These are phyloP conservation scores for Tenthredo mesomela DNA, from an alignment of 2,888 invertebrate genomes.

Conservation along the genomic window DNA sequence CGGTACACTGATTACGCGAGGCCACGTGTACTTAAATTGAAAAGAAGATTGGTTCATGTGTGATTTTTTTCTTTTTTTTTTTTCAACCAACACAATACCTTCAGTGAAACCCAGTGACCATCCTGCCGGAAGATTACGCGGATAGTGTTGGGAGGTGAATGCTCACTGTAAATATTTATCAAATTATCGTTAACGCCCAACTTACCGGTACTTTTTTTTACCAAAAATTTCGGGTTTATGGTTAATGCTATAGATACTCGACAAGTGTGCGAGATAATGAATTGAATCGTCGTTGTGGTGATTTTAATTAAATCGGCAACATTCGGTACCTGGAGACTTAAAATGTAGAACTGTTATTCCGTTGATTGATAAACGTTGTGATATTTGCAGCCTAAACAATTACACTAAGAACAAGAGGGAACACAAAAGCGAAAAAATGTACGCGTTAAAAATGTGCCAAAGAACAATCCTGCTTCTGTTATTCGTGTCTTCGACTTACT, in stretches of 20 bases:
- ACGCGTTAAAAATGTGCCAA: conserved; percentile 60
- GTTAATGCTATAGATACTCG: not conserved
- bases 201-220: not conserved
- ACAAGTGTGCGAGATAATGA: not conserved
- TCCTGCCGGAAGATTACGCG: not conserved
- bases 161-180: not conserved
- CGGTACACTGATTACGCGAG: conserved; percentile 37
- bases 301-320: not conserved
- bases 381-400: conserved; percentile 11
- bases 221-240: not conserved
- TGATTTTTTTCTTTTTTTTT: not conserved
- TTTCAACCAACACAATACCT: not conserved
- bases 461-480: conserved; percentile 59
- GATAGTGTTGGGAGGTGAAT: conserved; percentile 52
- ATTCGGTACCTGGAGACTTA: conserved; percentile 44
- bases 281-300: not conserved
- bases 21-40: conserved; percentile 30
- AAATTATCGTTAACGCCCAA: not conserved
- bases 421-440: conserved; percentile 58
- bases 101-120: conserved; percentile 25
- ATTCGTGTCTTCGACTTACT: conserved; percentile 25
- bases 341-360: conserved; percentile 57
- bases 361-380: conserved; percentile 54
- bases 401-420: not conserved
- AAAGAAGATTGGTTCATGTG: not conserved